phyloP scores from a whole-genome alignment of 2,797 vertebrate genomes.

The Phalanger gymnotis region DNA sequence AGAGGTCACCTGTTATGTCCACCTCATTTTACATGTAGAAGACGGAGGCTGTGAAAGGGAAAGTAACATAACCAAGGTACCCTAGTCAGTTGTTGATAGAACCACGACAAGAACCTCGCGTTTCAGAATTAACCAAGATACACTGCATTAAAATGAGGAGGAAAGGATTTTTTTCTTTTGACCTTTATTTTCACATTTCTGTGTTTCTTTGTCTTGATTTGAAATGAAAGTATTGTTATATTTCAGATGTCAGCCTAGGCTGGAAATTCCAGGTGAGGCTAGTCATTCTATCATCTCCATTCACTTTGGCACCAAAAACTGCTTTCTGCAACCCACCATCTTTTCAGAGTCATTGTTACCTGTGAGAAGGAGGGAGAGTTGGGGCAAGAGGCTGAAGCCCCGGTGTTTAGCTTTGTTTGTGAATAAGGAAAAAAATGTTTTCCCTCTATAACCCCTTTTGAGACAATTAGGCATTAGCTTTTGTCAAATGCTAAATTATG shows the following conservation, averaged over 20 bases:
- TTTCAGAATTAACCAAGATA: not conserved
- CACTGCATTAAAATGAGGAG: not conserved
- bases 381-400: constrained; percentile 48
- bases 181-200: not conserved
- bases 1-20: not conserved
- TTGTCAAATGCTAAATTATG: constrained; percentile 82
- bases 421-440: constrained; percentile 81
- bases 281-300: not conserved
- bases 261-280: not conserved
- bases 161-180: not conserved
- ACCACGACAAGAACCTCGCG: not conserved
- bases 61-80: not conserved
- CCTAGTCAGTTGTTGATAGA: not conserved
- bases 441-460: constrained; percentile 81
- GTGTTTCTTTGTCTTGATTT: not conserved
- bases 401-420: constrained; percentile 80
- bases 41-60: not conserved
- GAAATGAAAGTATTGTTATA: not conserved
- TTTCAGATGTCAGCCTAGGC: not conserved
- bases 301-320: not conserved
- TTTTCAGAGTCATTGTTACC: constrained; percentile 71
- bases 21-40: not conserved
- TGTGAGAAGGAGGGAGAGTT: constrained; percentile 68
- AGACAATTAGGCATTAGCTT: constrained; percentile 83
- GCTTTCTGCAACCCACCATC: constrained; percentile 53